Percentiles rank a stretch among this genome's conserved stretches.
phyloP scores from a whole-genome alignment of 2,888 invertebrate species.

The Drosophila putrida region DNA sequence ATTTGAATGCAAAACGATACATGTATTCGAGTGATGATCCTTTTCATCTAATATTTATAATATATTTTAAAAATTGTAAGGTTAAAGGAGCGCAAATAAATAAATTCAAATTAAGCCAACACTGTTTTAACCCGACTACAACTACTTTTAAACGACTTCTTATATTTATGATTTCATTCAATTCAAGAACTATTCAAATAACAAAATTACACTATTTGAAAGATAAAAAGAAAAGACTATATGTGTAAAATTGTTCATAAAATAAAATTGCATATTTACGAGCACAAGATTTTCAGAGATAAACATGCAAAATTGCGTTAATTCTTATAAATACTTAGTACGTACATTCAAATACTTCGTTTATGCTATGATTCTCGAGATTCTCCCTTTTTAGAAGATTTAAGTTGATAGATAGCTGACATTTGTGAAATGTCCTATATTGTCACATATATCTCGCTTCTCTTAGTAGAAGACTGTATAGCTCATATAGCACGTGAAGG shows the following conservation, averaged over 20 bases:
- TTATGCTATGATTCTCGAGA: constrained; percentile 5
- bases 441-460: no score
- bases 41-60: no score
- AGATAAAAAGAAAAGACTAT: background rate
- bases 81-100: background rate
- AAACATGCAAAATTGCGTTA: constrained; percentile 14
- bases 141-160: background rate
- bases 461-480: no score
- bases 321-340: constrained; percentile 5
- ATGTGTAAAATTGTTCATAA: background rate
- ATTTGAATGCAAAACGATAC: no score
- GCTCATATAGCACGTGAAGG: no score
- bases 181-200: background rate
- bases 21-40: no score
- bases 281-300: background rate
- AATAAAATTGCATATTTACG: background rate
- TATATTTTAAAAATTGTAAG: background rate
- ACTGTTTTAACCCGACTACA: background rate
- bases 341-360: constrained; percentile 10
- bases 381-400: background rate
- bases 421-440: no score
- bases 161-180: background rate
- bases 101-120: background rate
- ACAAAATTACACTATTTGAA: background rate
- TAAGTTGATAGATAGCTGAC: background rate